Percentiles rank a stretch among this genome's conserved stretches.
Evolutionary conservation across 2,113 vertebrate genomes (phyloP).

Genomic region (Cygnus atratus): DNA sequence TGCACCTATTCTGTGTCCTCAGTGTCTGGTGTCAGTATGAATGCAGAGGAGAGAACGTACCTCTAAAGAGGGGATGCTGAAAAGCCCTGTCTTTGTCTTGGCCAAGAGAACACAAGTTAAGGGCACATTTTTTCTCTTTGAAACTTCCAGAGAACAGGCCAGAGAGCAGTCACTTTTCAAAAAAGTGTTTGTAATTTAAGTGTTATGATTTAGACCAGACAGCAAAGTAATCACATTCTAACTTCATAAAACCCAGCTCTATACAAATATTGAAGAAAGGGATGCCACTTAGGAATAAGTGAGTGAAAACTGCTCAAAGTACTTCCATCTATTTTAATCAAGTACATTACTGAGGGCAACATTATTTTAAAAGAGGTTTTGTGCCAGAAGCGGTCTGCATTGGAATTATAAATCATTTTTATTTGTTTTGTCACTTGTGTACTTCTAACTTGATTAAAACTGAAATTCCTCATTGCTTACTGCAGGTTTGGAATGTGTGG

Average conservation of each 20-base stretch:
- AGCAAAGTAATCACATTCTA: neutral
- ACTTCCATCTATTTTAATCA: neutral
- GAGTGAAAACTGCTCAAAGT: neutral
- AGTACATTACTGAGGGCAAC: neutral
- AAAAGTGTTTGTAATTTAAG: neutral
- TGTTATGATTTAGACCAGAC: neutral
- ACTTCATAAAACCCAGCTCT: neutral
- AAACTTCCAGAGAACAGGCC: neutral
- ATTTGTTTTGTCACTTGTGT: neutral
- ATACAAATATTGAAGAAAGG: neutral
- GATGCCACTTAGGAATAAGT: neutral
- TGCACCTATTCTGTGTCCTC: neutral
- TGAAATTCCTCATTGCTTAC: neutral
- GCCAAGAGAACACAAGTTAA: neutral
- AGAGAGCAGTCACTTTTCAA: neutral
- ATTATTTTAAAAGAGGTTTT: neutral
- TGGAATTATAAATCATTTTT: neutral
- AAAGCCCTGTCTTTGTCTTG: neutral
- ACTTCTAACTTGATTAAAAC: neutral
- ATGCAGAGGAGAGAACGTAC: neutral
- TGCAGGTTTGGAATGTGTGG: neutral
- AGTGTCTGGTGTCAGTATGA: neutral
- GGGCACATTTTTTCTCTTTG: neutral
- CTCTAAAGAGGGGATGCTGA: neutral
- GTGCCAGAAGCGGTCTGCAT: neutral